These are phyloP conservation scores for Oegoconia quadripuncta DNA, from an alignment of 2,888 invertebrate species.

Conservation along the genomic window DNA sequence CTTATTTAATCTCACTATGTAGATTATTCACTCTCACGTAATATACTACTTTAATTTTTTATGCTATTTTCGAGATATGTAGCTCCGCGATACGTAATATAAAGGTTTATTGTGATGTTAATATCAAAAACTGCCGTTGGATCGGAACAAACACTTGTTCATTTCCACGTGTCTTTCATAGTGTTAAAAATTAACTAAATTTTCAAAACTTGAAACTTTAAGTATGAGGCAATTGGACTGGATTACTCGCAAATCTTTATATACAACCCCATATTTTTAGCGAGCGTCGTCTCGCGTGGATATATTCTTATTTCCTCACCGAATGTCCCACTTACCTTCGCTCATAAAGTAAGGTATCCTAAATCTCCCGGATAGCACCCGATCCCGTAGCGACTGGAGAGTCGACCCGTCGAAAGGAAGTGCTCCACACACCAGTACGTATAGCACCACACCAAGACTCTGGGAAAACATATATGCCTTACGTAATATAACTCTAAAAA, in stretches of 20 bases:
- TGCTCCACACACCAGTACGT: slow-evolving; percentile 97
- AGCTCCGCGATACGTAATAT: too few species aligned
- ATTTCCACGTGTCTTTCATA: too few species aligned
- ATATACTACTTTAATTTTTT: background rate
- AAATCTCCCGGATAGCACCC: slow-evolving; percentile 96
- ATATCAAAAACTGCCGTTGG: too few species aligned
- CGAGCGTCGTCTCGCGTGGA: background rate
- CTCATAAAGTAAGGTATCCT: slow-evolving; percentile 99
- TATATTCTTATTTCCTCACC: slow-evolving; percentile 91
- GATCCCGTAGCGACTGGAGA: slow-evolving; percentile 92
- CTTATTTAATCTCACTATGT: background rate
- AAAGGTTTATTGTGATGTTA: too few species aligned
- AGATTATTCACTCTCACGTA: too few species aligned
- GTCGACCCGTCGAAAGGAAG: slow-evolving; percentile 97
- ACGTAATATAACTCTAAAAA: background rate
- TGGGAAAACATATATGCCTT: slow-evolving; percentile 62
- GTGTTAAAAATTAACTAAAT: too few species aligned
- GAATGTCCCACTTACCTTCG: slow-evolving; percentile 94
- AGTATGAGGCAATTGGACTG: too few species aligned
- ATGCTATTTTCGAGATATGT: background rate
- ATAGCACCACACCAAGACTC: slow-evolving; percentile 98
- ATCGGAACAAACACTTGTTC: too few species aligned
- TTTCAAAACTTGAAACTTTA: too few species aligned
- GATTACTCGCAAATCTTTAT: too few species aligned
- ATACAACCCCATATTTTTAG: too few species aligned